Base-by-base conservation (phyloP, 1,140 invertebrate genomes). In the Panulirus ornatus region DNA sequence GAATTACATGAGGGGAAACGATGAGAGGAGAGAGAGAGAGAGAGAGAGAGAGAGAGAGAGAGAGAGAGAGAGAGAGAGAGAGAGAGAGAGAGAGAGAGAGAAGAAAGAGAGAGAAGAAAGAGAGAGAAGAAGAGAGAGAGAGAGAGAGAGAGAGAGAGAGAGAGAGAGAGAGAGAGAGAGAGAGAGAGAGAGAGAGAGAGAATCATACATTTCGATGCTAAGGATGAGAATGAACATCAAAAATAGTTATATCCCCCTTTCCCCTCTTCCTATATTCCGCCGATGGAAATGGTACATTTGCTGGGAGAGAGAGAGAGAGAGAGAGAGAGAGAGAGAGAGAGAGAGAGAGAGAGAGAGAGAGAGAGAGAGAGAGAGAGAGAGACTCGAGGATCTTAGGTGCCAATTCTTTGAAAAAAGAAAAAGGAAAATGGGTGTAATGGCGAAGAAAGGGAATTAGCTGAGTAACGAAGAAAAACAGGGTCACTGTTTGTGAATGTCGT, bases 1-100 rank as follows among this genome's bases (percentile, higher is more conserved):
- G n/a, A n/a, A n/a, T n/a, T n/a, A n/a, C n/a, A n/a, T n/a, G n/a
- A n/a, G n/a, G n/a, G n/a, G n/a, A n/a, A n/a, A n/a, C n/a, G n/a
- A n/a, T n/a, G n/a, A n/a, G n/a, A n/a, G n/a, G 9, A 76, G 73
- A 40, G 11, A 40, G 73, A 40, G 73, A 76, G 73, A 40, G 73
- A 76, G 73, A 76, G 73, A 76, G 73, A 76, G 78, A 40, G 73
- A 40, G 73, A 40, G 73, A 76, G 73, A 40, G 36, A 76, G 73
- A 76, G 73, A 76, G 73, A 82, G 51, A 82, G 44, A 27, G 51
- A 58, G 79, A 58, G 54, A 19, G 47, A 83, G 30, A 83, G 58
- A 83, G 36, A 54, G 58, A 38, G 36, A 22, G 58, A 38, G 19
- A 82, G 78, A 54, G 42, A 82, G 81, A 54, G 11, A 83, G 44